phyloP scores from a whole-genome alignment of 1,140 invertebrate species.

The Zaprionus nigranus region DNA sequence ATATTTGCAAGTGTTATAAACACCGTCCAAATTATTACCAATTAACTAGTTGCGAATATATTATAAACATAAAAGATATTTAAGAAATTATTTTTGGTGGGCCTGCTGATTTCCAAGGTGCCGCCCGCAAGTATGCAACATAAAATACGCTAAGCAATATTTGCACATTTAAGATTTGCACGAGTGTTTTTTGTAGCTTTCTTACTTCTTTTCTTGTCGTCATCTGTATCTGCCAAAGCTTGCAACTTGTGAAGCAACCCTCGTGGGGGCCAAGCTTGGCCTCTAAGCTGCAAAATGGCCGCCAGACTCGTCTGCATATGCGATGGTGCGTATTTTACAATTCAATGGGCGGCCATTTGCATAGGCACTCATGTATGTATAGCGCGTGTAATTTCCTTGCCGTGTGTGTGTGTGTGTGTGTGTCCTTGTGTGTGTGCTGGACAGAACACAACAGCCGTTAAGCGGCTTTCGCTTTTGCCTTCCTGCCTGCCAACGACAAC shows the following conservation, averaged over 20 bases:
- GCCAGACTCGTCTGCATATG: conserved; percentile 53
- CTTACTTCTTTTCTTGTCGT: background rate
- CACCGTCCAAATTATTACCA: no score
- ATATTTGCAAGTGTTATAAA: no score
- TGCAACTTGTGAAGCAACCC: conserved; percentile 10
- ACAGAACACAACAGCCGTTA: conserved; percentile 57
- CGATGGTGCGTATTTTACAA: conserved; percentile 72
- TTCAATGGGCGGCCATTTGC: conserved; percentile 73
- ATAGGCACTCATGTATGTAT: conserved; percentile 62
- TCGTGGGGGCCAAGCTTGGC: background rate
- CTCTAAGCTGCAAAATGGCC: conserved; percentile 52
- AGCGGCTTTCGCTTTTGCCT: conserved; percentile 68
- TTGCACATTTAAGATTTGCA: no score
- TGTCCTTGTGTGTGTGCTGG: background rate
- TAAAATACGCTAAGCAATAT: no score
- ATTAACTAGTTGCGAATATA: no score
- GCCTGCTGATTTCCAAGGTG: no score
- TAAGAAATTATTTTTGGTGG: no score
- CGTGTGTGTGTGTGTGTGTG: background rate
- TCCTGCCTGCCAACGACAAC: conserved; percentile 43
- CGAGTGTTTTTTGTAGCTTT: no score
- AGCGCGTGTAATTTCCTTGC: conserved; percentile 42
- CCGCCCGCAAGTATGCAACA: no score
- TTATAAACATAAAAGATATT: no score
- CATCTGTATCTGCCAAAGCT: background rate